Conservation (phyloP, 1,140 invertebrate genomes). For the Nephila pilipes region DNA sequence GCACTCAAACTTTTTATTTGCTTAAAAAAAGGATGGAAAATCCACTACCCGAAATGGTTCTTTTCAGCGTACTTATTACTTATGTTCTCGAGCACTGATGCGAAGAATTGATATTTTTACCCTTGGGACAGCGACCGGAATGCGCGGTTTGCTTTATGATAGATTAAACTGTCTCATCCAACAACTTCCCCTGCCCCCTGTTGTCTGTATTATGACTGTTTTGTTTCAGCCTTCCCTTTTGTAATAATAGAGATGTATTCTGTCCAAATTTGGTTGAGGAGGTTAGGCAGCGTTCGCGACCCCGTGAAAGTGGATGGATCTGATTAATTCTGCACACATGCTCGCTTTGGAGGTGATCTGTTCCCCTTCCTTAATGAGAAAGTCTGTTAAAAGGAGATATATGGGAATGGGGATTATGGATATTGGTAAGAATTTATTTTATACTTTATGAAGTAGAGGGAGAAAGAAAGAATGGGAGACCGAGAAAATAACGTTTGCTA, state of each 20-base stretch:
- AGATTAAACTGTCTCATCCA: constrained; percentile 63
- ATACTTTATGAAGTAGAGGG: too few species aligned
- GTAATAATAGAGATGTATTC: constrained; percentile 46
- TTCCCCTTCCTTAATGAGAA: background rate
- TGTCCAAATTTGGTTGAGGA: background rate
- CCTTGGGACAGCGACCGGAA: constrained; percentile 20
- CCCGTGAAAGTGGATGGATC: constrained; percentile 57
- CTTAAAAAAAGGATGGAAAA: too few species aligned
- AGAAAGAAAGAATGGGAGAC: too few species aligned
- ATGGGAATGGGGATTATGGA: too few species aligned
- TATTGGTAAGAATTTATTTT: too few species aligned
- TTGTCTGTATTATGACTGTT: background rate
- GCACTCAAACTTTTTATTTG: too few species aligned
- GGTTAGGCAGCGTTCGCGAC: constrained; percentile 39
- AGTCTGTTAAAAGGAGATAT: too few species aligned
- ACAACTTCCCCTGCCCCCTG: background rate
- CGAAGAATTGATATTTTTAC: constrained; percentile 69
- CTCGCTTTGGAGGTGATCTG: background rate
- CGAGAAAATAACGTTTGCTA: too few species aligned
- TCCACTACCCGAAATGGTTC: background rate
- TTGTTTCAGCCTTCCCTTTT: constrained; percentile 50
- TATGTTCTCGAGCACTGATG: background rate
- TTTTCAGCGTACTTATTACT: background rate
- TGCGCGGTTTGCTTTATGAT: constrained; percentile 54
- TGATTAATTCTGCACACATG: constrained; percentile 23